Base-by-base conservation (phyloP, 2,888 invertebrate genomes). In the Apotomis turbidana region DNA sequence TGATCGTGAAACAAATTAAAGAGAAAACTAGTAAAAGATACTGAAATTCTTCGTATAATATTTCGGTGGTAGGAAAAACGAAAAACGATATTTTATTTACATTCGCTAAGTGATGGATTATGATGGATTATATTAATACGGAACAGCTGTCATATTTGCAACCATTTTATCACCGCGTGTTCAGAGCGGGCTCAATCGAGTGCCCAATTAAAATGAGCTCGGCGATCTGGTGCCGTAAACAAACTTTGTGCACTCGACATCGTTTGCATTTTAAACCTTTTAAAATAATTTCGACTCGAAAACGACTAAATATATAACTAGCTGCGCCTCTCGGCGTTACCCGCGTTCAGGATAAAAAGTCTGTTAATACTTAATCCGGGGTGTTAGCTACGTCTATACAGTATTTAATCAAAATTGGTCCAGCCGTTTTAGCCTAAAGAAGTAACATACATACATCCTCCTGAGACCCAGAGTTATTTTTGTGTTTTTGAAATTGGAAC, bases 201-300 rank as follows among this genome's bases (percentile, higher is more conserved):
- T 55, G 27, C 61, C 57, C 61, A 71, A 67, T 67, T 67, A 71
- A 61, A 71, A 67, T 36, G 3, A 57, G 51, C 38, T 9, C n/a
- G 67, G 38, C 54, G 36, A 66, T 60, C 60, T 15, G 41, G 41
- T 38, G 15, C 54, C 36, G 70, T 60, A 66, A 66, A 54, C 54
- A 60, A 71, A 66, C 36, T 60, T 71, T 52, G 36, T 15, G 54
- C 41, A 64, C 12, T 60, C 36, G 12, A 71, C 8, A 66, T 62
- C n/a, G 66, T 46, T 66, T 54, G 36, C 58, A 46, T 36, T 46
- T 62, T 62, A 54, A 54, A 63, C 15, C 5, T 0, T 10, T 69
- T 70, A 54, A 9, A 55, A 27, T 59, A n/a, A 36, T 62, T 36
- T 8, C 46, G 12, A 46, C 10, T 46, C 10, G 10, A 4, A 4